Conservation (phyloP, 2,113 vertebrate genomes). For the Corythaeola cristata region DNA sequence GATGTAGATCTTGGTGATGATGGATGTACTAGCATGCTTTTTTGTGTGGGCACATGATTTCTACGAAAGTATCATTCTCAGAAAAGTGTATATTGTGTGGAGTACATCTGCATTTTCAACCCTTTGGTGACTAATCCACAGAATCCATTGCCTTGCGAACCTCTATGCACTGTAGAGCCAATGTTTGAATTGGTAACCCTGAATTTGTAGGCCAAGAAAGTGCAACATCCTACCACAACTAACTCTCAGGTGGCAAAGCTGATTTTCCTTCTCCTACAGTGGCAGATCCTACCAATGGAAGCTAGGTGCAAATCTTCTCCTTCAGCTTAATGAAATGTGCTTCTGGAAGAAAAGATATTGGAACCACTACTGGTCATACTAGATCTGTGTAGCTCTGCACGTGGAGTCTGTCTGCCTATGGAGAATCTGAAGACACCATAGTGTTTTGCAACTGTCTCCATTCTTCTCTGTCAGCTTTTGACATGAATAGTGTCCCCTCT, state of each 20-base stretch:
- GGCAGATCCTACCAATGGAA: not conserved
- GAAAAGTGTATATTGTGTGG: not conserved
- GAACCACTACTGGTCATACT: not conserved
- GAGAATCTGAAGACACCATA: not conserved
- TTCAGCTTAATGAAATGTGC: not conserved
- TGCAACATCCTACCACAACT: not conserved
- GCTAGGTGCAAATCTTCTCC: not conserved
- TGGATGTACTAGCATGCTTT: not conserved
- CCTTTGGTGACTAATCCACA: not conserved
- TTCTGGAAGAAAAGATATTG: not conserved
- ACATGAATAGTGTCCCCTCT: not conserved
- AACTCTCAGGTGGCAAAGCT: not conserved
- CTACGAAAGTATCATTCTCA: not conserved
- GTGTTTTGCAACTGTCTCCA: not conserved
- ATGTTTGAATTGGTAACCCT: not conserved
- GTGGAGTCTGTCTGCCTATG: not conserved
- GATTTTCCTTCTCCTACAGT: not conserved
- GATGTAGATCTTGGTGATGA: not conserved
- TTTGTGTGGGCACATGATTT: not conserved
- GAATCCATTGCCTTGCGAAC: not conserved
- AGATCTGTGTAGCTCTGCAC: not conserved
- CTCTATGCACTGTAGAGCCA: not conserved
- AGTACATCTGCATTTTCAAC: not conserved
- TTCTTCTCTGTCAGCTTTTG: not conserved
- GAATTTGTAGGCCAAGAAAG: not conserved